Conservation (phyloP, 1,140 invertebrate genomes). For the Plectrocnemia conspersa region DNA sequence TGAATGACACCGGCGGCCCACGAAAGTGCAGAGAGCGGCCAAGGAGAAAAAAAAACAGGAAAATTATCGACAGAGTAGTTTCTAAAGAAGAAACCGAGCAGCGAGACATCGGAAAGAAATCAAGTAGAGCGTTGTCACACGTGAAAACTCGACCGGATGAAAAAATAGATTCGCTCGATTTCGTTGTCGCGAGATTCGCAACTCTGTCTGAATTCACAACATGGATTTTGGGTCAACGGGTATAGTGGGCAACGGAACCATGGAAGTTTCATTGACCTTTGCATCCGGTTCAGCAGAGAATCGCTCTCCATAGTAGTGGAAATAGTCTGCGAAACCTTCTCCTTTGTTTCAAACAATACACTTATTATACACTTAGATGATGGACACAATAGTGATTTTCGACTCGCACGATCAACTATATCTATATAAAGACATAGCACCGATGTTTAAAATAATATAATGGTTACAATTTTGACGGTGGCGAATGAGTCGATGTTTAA, state of each 20-base stretch:
- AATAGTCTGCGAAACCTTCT: too few species aligned
- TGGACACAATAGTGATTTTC: too few species aligned
- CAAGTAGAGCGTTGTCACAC: slow-evolving; percentile 16
- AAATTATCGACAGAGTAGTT: not conserved
- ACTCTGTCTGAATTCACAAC: not conserved
- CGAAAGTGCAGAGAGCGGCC: not conserved
- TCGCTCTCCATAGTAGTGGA: too few species aligned
- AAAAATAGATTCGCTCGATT: slow-evolving; percentile 7
- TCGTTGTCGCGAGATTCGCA: not conserved
- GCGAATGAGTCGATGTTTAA: too few species aligned
- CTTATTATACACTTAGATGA: too few species aligned
- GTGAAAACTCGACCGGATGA: slow-evolving; percentile 15
- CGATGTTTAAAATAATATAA: too few species aligned
- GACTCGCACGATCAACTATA: too few species aligned
- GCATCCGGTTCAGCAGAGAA: not conserved
- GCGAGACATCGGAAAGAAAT: slow-evolving; percentile 21
- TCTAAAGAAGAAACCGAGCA: slow-evolving; percentile 11
- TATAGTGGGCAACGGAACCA: not conserved
- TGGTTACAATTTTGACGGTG: too few species aligned
- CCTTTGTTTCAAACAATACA: too few species aligned
- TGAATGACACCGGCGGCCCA: not conserved
- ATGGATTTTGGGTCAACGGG: slow-evolving; percentile 3
- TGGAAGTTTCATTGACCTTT: not conserved
- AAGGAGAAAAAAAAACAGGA: not conserved
- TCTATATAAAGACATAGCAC: too few species aligned